Percentiles rank a stretch among this genome's conserved stretches.
These are phyloP conservation scores for Limnephilus rhombicus DNA, from an alignment of 2,888 invertebrate species.

Conservation along the genomic window DNA sequence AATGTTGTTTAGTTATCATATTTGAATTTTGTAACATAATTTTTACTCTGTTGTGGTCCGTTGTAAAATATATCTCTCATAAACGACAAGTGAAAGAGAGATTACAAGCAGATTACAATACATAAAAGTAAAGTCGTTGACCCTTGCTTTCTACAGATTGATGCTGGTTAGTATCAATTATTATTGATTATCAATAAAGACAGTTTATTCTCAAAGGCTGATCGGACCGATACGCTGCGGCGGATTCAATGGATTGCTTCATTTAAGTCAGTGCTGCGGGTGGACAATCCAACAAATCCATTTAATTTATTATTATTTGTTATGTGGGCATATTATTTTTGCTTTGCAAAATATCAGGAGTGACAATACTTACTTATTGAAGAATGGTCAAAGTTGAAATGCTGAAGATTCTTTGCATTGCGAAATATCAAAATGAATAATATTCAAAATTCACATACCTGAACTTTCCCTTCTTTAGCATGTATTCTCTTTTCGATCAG, in stretches of 20 bases:
- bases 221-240: neutral
- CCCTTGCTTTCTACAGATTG: neutral
- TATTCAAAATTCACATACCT: too few species aligned
- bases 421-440: neutral
- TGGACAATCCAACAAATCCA: neutral
- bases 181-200: slow-evolving; percentile 1
- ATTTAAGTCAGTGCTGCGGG: neutral
- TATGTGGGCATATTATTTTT: neutral
- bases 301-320: neutral
- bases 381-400: neutral
- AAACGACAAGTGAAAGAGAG: neutral
- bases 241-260: neutral
- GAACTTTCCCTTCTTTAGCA: too few species aligned
- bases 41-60: too few species aligned
- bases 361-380: neutral
- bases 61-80: neutral
- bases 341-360: neutral
- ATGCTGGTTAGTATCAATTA: neutral
- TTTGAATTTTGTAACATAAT: too few species aligned
- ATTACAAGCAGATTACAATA: neutral
- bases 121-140: neutral
- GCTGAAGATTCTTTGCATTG: neutral
- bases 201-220: neutral
- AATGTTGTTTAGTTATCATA: too few species aligned
- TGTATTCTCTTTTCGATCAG: too few species aligned